Evolutionary conservation across 2,113 vertebrate genomes (phyloP), one percentile per base, ranked within the genome.

Genomic region (Hippocampus abdominalis): DNA sequence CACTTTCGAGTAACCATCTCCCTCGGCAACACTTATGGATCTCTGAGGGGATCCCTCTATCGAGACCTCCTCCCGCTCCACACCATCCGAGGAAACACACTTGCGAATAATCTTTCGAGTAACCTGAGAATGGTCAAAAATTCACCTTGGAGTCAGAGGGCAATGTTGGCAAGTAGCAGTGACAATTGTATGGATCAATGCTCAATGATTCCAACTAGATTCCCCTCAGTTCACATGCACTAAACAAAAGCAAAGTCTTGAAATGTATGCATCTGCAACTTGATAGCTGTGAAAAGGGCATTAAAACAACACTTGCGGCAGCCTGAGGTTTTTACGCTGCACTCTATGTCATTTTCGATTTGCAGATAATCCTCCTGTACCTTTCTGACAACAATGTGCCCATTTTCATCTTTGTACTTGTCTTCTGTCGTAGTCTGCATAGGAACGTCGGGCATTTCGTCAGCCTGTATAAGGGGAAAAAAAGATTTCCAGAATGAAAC

Each of bases 71-170:
- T 96, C 94, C 60, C 61, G 90, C 68, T 94, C 94, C 2, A 44
- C 82, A 64, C 94, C 96, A 1, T 96, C 96, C 16, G 88, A 80
- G 62, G 95, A 94, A 57, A 93, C 66, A 4, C 88, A 94, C 5
- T 94, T 93, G 29, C 89, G 92, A 64, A 96, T 94, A 75, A 96
- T 90, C 90, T 93, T 97, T 70, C 95, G 93, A 11, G 94, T 95
- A 39, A 96, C 93, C 97, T 99, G 71, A 54, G 77, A 72, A 51
- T 78, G 16, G n/a, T 54, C 64, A 18, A 74, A 48, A 77, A 36
- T 60, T 3, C 15, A 42, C n/a, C 10, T 64, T 64, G 12, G 18
- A 48, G 13, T 23, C 36, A 57, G 1, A 51, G 21, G 20, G 10
- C 21, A 23, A 64, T n/a, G 3, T 13, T 39, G 21, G 8, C 13